Percentiles rank a stretch among this genome's conserved stretches.
These are phyloP conservation scores for Ploceus nigricollis DNA, from an alignment of 2,113 vertebrate genomes.

Conservation along the genomic window DNA sequence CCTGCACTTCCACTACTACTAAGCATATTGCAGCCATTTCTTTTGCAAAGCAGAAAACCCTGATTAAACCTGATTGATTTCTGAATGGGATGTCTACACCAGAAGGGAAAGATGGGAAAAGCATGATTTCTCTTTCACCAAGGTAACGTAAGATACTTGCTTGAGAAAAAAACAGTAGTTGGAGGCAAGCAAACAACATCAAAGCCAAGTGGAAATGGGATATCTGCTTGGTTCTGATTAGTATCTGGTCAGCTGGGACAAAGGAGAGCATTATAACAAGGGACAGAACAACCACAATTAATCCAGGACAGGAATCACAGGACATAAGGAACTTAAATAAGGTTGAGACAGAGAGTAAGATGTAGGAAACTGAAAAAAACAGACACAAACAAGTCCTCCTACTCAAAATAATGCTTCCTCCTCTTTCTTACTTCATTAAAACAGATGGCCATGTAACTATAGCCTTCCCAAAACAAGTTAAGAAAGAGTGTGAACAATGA, in stretches of 20 bases:
- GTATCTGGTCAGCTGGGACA: not conserved
- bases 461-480: not conserved
- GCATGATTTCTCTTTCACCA: not conserved
- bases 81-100: not conserved
- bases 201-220: not conserved
- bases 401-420: not conserved
- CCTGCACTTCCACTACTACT: not conserved
- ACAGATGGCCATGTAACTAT: not conserved
- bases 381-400: not conserved
- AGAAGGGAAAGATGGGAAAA: not conserved
- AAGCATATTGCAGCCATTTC: not conserved
- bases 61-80: not conserved
- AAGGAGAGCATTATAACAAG: not conserved
- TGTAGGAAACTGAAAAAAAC: not conserved
- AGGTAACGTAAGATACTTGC: not conserved
- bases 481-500: not conserved
- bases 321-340: not conserved
- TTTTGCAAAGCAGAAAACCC: not conserved
- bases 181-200: not conserved
- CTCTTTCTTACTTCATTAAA: not conserved
- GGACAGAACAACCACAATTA: not conserved
- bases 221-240: not conserved
- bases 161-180: not conserved
- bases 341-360: not conserved
- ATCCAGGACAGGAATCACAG: not conserved